A percentile compares a stretch with the other conserved stretches of the same genome.
These are phyloP conservation scores for Elachura formosa DNA, from an alignment of 2,113 vertebrate species.

Conservation along the genomic window DNA sequence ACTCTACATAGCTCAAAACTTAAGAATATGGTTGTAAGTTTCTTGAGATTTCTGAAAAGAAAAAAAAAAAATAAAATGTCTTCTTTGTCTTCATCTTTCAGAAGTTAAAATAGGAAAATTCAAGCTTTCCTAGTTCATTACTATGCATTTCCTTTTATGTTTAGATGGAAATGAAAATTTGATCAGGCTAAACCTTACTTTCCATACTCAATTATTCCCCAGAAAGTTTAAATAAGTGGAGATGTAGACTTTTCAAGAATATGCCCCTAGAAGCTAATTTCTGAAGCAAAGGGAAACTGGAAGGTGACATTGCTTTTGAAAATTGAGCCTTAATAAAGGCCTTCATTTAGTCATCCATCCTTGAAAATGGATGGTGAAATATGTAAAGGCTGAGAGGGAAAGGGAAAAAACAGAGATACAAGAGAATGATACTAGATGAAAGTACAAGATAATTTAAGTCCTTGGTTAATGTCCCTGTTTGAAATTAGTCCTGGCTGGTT, in stretches of 20 bases:
- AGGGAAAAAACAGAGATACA: background rate
- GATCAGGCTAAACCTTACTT: constrained; percentile 24
- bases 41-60: background rate
- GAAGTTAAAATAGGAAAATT: background rate
- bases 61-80: background rate
- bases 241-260: constrained; percentile 20
- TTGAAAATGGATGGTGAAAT: constrained; percentile 30
- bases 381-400: background rate
- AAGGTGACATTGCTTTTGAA: constrained; percentile 33
- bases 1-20: background rate
- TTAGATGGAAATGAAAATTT: constrained; percentile 44
- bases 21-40: background rate
- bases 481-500: background rate
- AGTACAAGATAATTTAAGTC: background rate
- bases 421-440: background rate
- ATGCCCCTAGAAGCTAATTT: constrained; percentile 12
- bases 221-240: constrained; percentile 24
- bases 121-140: background rate
- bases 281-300: background rate
- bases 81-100: background rate
- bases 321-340: background rate
- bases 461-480: background rate
- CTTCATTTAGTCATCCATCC: constrained; percentile 14
- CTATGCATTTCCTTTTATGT: constrained; percentile 24
- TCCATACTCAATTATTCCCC: constrained; percentile 24